Evolutionary conservation across 2,888 invertebrate species (phyloP).

Genomic region (Flexamia atlantica): DNA sequence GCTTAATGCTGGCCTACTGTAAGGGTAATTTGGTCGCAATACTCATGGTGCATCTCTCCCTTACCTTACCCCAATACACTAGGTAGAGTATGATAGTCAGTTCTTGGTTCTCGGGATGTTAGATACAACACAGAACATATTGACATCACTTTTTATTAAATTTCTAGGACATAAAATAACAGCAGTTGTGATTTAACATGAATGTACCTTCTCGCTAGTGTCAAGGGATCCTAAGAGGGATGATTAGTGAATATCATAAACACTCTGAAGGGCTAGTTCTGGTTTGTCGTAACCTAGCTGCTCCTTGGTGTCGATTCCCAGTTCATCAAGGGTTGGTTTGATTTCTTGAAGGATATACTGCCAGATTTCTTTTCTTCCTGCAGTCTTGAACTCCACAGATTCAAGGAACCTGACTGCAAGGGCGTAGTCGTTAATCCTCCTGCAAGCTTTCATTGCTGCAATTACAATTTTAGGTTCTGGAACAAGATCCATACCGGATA

Average conservation of each 20-base stretch:
- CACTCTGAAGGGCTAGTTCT: slow-evolving; percentile 90
- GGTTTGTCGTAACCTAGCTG: slow-evolving; percentile 98
- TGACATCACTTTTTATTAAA: not conserved
- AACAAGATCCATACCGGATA: slow-evolving; percentile 89
- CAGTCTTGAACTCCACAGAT: slow-evolving; percentile 93
- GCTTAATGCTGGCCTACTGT: no score
- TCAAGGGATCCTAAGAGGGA: not conserved
- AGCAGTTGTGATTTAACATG: not conserved
- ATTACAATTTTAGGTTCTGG: slow-evolving; percentile 94
- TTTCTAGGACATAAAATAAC: slow-evolving; percentile 14
- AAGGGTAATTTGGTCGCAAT: no score
- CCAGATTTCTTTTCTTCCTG: slow-evolving; percentile 86
- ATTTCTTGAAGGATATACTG: slow-evolving; percentile 95
- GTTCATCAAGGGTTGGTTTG: slow-evolving; percentile 92
- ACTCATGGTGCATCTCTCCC: no score
- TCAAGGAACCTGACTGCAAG: slow-evolving; percentile 96
- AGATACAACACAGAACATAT: not conserved
- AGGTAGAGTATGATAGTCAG: no score
- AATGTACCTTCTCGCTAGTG: not conserved
- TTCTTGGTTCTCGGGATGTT: not conserved
- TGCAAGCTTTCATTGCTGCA: slow-evolving; percentile 93
- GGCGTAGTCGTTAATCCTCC: slow-evolving; percentile 96
- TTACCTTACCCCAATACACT: no score
- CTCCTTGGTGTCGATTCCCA: slow-evolving; percentile 96
- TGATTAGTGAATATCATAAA: slow-evolving; percentile 81